Evolutionary conservation across 2,797 vertebrate genomes (phyloP).

Genomic region (Cetoscarus ocellatus): DNA sequence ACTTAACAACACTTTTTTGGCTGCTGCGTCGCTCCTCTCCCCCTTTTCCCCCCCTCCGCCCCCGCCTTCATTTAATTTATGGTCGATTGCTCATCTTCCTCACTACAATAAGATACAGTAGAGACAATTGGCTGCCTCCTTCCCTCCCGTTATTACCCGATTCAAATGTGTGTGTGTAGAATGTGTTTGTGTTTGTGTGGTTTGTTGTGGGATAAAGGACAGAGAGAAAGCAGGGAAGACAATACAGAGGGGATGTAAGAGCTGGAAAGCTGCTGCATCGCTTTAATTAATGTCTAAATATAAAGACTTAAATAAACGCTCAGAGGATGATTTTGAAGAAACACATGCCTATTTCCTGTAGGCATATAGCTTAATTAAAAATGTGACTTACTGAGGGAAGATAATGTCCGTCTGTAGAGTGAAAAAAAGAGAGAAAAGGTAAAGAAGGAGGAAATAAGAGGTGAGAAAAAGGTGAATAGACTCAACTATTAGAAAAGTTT

Average conservation of each 20-base stretch:
- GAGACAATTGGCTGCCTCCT: conserved; percentile 58
- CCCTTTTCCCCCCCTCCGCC: neutral
- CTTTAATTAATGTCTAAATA: conserved; percentile 78
- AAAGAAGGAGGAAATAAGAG: too few relatives aligned
- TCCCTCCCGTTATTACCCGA: conserved; percentile 55
- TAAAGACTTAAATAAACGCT: conserved; percentile 69
- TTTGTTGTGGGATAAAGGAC: conserved; percentile 36
- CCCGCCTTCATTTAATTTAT: conserved; percentile 56
- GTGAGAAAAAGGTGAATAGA: neutral
- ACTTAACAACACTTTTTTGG: conserved; percentile 54
- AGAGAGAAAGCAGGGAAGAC: conserved; percentile 34
- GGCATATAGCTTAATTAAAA: conserved; percentile 71
- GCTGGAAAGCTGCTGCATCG: conserved; percentile 39
- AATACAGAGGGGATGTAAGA: conserved; percentile 56
- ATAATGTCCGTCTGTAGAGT: conserved; percentile 41
- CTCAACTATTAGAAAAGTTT: conserved; percentile 4
- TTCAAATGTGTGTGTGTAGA: conserved; percentile 9
- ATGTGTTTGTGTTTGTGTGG: conserved; percentile 26
- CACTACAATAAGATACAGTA: conserved; percentile 59
- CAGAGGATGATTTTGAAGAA: conserved; percentile 62
- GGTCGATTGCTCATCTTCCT: conserved; percentile 59
- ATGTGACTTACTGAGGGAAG: conserved; percentile 59
- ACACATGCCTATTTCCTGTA: conserved; percentile 58
- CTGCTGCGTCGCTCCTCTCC: conserved; percentile 15
- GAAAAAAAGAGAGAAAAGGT: conserved; percentile 1